Evolutionary conservation across 2,888 invertebrate genomes (phyloP).

Genomic region (Dryobota labecula): DNA sequence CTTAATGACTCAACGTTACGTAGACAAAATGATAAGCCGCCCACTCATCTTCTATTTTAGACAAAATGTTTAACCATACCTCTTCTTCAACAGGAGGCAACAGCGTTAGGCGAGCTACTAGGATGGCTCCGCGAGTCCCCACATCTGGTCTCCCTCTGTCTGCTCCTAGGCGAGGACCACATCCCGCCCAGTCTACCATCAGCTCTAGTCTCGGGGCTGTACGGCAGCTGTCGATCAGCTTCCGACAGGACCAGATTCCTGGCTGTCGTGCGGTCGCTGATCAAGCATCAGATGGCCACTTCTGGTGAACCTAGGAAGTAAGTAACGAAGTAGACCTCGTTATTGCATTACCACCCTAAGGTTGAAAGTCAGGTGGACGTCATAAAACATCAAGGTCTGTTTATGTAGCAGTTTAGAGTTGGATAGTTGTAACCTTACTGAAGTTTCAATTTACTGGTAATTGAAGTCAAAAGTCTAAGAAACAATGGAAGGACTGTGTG

Average conservation of each 20-base stretch:
- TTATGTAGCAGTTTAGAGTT: too few relatives aligned
- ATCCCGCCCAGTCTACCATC: constrained; percentile 82
- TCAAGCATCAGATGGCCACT: constrained; percentile 85
- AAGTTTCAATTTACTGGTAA: too few relatives aligned
- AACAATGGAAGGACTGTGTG: too few relatives aligned
- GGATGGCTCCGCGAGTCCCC: constrained; percentile 88
- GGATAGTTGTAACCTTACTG: too few relatives aligned
- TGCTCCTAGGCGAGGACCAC: constrained; percentile 86
- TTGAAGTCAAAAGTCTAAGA: too few relatives aligned
- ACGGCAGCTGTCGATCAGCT: constrained; percentile 83
- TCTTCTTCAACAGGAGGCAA: constrained; percentile 78
- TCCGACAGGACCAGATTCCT: constrained; percentile 81
- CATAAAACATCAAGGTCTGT: too few relatives aligned
- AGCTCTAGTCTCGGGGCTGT: constrained; percentile 83
- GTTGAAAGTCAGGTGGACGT: too few relatives aligned
- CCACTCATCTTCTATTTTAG: neutral
- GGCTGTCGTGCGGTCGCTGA: constrained; percentile 82
- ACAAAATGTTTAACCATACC: neutral
- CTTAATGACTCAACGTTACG: too few relatives aligned
- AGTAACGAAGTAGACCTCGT: constrained; percentile 57
- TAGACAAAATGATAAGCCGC: neutral
- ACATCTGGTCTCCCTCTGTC: constrained; percentile 85
- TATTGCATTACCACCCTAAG: too few relatives aligned
- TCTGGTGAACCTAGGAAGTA: constrained; percentile 86
- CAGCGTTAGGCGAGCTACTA: constrained; percentile 84